phyloP scores from a whole-genome alignment of 2,113 vertebrate genomes.

The Colius striatus region DNA sequence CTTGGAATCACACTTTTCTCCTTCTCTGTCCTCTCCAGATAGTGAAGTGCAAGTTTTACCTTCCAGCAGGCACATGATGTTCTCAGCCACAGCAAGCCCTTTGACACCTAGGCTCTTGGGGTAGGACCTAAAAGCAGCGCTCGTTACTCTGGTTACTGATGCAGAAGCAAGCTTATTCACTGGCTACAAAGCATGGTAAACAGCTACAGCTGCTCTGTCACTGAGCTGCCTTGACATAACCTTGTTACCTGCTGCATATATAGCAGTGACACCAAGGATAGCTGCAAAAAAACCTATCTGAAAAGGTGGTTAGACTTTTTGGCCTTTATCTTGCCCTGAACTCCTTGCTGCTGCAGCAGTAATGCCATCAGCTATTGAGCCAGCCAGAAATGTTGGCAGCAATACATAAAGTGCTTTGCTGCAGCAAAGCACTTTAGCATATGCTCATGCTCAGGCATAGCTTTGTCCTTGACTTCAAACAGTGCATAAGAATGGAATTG shows the following conservation, averaged over 20 bases:
- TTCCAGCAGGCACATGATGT: neutral
- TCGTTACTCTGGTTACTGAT: neutral
- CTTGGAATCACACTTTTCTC: neutral
- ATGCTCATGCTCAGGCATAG: neutral
- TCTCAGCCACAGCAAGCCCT: neutral
- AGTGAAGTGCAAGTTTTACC: neutral
- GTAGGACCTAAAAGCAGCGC: neutral
- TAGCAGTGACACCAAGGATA: neutral
- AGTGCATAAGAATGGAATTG: neutral
- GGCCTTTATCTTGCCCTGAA: neutral
- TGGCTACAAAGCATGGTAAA: neutral
- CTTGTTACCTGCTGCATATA: neutral
- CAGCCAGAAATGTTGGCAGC: neutral
- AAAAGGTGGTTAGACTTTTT: neutral
- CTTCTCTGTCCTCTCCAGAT: neutral
- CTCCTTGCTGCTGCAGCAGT: neutral
- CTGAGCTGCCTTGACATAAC: neutral
- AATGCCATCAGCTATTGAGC: neutral
- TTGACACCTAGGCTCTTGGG: neutral
- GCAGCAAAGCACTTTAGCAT: conserved; percentile 1
- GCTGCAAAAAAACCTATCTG: neutral
- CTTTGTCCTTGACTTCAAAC: neutral
- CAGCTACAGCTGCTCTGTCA: neutral
- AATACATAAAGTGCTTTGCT: neutral
- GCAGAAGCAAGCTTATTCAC: neutral